Evolutionary conservation across 1,140 invertebrate genomes (phyloP), one percentile per base, ranked within the genome.

Genomic region (Drosophila tristis): DNA sequence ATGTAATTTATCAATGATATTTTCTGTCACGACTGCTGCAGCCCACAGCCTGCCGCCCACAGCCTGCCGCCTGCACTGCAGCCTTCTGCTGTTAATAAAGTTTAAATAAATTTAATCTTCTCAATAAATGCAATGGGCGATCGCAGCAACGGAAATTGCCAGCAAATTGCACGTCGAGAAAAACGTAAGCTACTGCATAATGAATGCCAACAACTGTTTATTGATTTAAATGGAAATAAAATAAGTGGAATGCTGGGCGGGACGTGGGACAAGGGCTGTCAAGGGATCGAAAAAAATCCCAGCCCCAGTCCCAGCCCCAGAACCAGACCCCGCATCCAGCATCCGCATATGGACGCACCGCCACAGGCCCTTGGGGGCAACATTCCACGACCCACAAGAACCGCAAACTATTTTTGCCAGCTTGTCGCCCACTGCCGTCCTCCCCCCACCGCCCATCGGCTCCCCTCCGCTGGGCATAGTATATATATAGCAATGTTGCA

Each of bases 51-150:
- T 3, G 0, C 31, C 9, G 8, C n/a, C 43, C 35, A 45, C 56
- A 43, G n/a, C 48, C 31, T 11, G 51, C 51, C 29, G 39, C 45
- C 9, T 20, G 45, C 13, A 2, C 9, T 20, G 16, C 13, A 2
- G 8, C n/a, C 15, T 20, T 4, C 81, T 80, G 68, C n/a, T 74
- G 57, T 81, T 81, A 71, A 78, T 81, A 78, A 71, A 74, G 78
- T 87, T 86, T 74, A 87, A 86, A 87, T 87, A 71, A 75, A 87
- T 86, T 87, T 81, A 86, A 86, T 87, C 75, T 81, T 74, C 53
- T 66, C 74, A 62, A 85, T 85, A 67, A 86, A 77, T 74, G 80
- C 72, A 76, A 48, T 50, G 67, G 60, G 35, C 39, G 72, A 64
- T 45, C 49, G 74, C 55, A 60, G 55, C 35, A 4, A 2, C 74